Percentiles rank a stretch among this genome's conserved stretches.
These are phyloP conservation scores for Trachelus troglodyta DNA, from an alignment of 2,888 invertebrate genomes.

Conservation along the genomic window DNA sequence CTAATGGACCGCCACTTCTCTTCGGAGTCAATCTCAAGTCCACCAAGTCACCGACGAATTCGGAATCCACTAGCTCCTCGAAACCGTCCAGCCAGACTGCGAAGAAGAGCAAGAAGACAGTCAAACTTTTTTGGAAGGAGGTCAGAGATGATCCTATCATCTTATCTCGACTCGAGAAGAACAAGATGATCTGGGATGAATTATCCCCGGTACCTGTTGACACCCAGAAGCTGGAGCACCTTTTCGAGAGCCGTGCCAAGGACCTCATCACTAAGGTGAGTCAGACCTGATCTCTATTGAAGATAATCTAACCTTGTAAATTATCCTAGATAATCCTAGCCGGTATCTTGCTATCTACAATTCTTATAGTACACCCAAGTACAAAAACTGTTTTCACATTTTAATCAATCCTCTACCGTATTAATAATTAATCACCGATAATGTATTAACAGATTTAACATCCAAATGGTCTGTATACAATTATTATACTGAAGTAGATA, in stretches of 20 bases:
- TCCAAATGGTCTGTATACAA: not conserved
- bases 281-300: constrained; percentile 1
- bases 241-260: constrained; percentile 96
- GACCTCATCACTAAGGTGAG: constrained; percentile 93
- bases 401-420: not conserved
- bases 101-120: constrained; percentile 94
- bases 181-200: constrained; percentile 89
- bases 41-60: constrained; percentile 30
- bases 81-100: constrained; percentile 68
- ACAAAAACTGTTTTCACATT: not conserved
- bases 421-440: not conserved
- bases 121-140: constrained; percentile 98
- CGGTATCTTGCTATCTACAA: not conserved
- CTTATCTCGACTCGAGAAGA: constrained; percentile 69
- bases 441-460: not conserved
- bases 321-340: constrained; percentile 17
- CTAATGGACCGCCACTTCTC: constrained; percentile 64
- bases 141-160: constrained; percentile 83
- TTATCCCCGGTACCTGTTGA: constrained; percentile 87
- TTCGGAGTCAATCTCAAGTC: constrained; percentile 60
- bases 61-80: constrained; percentile 47
- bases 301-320: constrained; percentile 17
- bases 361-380: not conserved
- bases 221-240: constrained; percentile 91
- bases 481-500: not conserved